phyloP scores from a whole-genome alignment of 2,113 vertebrate genomes.

The Rhynchopsitta pachyrhyncha region DNA sequence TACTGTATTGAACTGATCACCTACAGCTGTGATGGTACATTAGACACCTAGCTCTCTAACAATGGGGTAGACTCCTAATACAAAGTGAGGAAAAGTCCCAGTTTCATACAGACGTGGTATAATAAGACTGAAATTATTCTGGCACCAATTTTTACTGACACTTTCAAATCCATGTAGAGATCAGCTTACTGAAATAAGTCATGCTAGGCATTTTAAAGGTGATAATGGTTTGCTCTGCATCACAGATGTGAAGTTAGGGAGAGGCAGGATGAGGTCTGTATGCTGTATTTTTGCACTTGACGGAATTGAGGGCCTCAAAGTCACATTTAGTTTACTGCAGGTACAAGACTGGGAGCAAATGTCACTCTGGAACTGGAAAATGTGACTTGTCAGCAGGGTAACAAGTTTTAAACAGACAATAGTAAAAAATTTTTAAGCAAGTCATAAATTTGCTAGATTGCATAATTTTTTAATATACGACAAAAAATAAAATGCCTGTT shows the following conservation, averaged over 20 bases:
- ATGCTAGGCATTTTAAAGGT: background rate
- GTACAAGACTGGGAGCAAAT: background rate
- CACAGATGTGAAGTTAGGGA: background rate
- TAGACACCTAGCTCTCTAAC: too few relatives aligned
- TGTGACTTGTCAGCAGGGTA: background rate
- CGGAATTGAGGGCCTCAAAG: background rate
- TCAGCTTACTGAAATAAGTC: background rate
- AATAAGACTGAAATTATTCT: background rate
- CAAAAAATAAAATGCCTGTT: background rate
- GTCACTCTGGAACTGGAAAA: background rate
- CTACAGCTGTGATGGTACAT: rapidly evolving
- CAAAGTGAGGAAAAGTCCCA: rapidly evolving
- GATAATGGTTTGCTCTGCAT: background rate
- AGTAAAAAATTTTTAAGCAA: background rate
- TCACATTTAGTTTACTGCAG: background rate
- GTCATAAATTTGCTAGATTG: background rate
- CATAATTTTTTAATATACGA: background rate
- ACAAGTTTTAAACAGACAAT: background rate
- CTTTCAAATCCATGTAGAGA: background rate
- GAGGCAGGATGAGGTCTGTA: background rate
- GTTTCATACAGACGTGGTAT: rapidly evolving
- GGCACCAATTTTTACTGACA: background rate
- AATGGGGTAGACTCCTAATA: rapidly evolving
- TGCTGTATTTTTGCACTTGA: rapidly evolving
- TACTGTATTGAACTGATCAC: rapidly evolving